Conservation (phyloP, 2,113 vertebrate species). For the Polyodon spathula region DNA sequence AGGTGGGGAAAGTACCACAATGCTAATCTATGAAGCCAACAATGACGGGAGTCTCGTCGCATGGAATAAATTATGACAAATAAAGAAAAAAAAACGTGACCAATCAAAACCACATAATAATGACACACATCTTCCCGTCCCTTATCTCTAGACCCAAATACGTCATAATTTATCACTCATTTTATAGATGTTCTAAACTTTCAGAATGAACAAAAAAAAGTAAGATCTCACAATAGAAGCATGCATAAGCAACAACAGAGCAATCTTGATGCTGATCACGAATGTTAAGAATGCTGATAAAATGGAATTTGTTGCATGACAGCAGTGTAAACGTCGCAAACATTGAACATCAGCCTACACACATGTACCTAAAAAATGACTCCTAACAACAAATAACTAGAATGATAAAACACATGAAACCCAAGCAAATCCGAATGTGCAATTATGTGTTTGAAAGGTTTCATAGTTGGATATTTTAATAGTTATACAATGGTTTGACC, state of each 20-base stretch:
- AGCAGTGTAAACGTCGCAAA: neutral
- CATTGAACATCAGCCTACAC: neutral
- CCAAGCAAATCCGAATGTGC: too few relatives aligned
- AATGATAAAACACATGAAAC: too few relatives aligned
- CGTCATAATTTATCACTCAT: constrained; percentile 28
- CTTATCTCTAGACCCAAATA: constrained; percentile 35
- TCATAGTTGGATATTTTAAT: too few relatives aligned
- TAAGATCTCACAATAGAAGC: constrained; percentile 3
- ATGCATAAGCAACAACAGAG: neutral
- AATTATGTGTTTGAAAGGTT: too few relatives aligned
- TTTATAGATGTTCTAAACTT: constrained; percentile 19
- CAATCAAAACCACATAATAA: constrained; percentile 31
- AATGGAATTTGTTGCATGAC: neutral
- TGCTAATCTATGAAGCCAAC: constrained; percentile 38
- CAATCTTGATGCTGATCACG: neutral
- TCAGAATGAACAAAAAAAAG: constrained; percentile 19
- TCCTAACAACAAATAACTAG: too few relatives aligned
- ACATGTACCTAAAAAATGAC: too few relatives aligned
- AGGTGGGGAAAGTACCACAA: constrained; percentile 55
- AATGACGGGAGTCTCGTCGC: constrained; percentile 34
- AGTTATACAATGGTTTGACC: too few relatives aligned
- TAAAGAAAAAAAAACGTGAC: constrained; percentile 45
- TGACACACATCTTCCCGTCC: constrained; percentile 52
- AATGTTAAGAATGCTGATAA: constrained; percentile 1
- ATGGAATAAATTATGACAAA: constrained; percentile 28